Base-by-base conservation (phyloP, 2,113 vertebrate genomes). In the Albula glossodonta region DNA sequence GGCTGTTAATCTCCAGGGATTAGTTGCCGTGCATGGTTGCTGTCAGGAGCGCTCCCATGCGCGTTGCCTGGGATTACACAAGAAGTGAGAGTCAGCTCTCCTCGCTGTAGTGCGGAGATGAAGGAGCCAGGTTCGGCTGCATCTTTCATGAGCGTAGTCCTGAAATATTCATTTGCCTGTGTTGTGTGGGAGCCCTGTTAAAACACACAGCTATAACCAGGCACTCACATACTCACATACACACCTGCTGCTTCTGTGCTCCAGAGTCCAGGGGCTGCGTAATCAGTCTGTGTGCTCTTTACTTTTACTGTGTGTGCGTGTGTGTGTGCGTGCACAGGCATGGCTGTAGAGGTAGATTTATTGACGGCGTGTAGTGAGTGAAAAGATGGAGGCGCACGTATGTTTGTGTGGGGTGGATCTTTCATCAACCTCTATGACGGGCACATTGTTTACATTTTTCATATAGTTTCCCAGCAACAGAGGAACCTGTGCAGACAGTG, bases 291-390 rank as follows among this genome's bases (percentile, higher is more conserved):
- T 49, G 12, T 63, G 83, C 11, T 17, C 22, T 11, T 19, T 15
- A 49, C 8, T 56, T 49, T 52, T 49, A 51, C 6, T 86, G 31
- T 9, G 5, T 78, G 31, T 87, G 17, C n/a, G 79, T 19, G 60
- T 22, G 13, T 22, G 60, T 4, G 60, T 86, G 63, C 25, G 81
- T 83, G 57, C 82, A 57, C 66, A 80, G 82, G 81, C 78, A 63
- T 80, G 81, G 25, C 19, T 86, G 31, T 41, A 41, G 70, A 85
- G 22, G 22, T 83, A 86, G 60, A 83, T 63, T 63, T 63, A 22
- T 63, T 15, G 22, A 19, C 17, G 17, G 31, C 31, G 31, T 41
- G 31, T 41, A 41, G 31, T 41, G 31, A 41, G 31, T 41, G 31
- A 41, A 63, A 19, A 63, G 60, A 63, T 60, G 57, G 57, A 60